Evolutionary conservation across 2,113 vertebrate genomes (phyloP).

Genomic region (Corythornis madagascariensis): DNA sequence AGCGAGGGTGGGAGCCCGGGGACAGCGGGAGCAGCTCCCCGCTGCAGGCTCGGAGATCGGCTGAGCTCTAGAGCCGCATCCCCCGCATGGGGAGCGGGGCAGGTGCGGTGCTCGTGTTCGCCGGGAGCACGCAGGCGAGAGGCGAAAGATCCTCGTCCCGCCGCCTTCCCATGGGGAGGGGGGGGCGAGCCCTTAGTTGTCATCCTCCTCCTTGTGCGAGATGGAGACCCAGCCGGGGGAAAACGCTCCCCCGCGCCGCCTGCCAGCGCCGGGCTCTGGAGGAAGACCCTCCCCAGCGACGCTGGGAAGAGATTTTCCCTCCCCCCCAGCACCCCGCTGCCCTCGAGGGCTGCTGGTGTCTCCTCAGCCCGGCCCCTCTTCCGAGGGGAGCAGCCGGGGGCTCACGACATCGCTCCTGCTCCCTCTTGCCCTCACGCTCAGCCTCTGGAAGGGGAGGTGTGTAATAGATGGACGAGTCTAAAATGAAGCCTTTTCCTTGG

Average conservation of each 20-base stretch:
- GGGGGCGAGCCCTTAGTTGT: background rate
- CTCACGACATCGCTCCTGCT: accelerated
- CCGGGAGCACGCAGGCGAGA: background rate
- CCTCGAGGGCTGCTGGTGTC: background rate
- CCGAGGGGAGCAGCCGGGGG: background rate
- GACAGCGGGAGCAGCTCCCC: background rate
- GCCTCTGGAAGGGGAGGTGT: background rate
- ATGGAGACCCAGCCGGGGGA: background rate
- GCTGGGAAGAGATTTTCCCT: background rate
- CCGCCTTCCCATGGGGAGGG: accelerated
- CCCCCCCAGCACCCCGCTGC: too few species aligned
- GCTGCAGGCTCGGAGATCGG: background rate
- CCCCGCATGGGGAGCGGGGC: background rate
- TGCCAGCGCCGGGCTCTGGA: background rate
- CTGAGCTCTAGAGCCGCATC: background rate
- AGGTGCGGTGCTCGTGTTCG: background rate
- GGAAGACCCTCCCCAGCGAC: background rate
- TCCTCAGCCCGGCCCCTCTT: too few species aligned
- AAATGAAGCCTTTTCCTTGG: background rate
- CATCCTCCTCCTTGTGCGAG: background rate
- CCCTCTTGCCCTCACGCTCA: too few species aligned
- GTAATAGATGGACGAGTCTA: background rate
- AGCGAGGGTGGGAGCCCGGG: background rate
- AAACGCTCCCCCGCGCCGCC: background rate
- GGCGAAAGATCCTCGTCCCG: background rate